phyloP scores from a whole-genome alignment of 2,113 vertebrate species.

The Nycticorax nycticorax region DNA sequence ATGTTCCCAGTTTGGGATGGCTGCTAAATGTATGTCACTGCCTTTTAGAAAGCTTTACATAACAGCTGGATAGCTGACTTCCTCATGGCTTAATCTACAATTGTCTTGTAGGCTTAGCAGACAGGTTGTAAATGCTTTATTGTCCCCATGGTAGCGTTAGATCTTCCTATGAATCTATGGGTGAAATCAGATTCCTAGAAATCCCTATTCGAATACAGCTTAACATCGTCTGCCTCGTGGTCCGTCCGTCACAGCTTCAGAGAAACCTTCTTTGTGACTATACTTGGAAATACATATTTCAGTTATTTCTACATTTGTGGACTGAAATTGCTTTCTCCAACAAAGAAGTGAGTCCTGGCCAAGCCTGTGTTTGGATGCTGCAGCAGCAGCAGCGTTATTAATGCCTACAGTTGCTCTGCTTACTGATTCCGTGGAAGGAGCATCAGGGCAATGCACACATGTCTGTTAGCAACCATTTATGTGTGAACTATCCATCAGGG shows the following conservation, averaged over 20 bases:
- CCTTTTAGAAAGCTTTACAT: not conserved
- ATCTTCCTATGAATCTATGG: not conserved
- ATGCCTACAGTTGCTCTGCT: not conserved
- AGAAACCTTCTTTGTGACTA: not conserved
- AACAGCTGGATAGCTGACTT: not conserved
- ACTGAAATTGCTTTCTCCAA: not conserved
- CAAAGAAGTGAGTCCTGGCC: not conserved
- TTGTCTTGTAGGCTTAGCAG: not conserved
- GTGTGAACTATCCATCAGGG: not conserved
- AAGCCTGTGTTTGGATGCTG: not conserved
- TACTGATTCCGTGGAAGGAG: not conserved
- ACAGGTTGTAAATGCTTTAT: not conserved
- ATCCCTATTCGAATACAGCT: not conserved
- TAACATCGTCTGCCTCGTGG: not conserved
- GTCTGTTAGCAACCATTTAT: not conserved
- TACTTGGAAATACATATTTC: not conserved
- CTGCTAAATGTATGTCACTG: not conserved
- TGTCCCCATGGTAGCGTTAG: not conserved
- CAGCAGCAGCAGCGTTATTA: not conserved
- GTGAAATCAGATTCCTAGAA: not conserved
- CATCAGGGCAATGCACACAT: not conserved
- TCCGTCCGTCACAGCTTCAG: not conserved
- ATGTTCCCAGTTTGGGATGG: not conserved
- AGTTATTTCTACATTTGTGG: not conserved
- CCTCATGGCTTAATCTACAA: not conserved